Conservation (phyloP, 1,140 invertebrate genomes). For the Tachypleus tridentatus region DNA sequence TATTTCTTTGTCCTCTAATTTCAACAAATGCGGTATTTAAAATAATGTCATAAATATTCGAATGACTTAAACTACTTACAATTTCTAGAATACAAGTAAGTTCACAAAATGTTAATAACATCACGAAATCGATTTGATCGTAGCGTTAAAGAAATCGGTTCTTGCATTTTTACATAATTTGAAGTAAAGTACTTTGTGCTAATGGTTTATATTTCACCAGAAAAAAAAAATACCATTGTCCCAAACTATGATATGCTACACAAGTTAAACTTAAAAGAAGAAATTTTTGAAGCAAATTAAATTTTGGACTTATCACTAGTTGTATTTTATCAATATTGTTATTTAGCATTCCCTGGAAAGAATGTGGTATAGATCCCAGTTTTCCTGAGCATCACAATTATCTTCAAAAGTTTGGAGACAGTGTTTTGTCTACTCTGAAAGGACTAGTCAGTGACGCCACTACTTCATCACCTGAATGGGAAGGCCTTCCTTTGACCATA, state of each 20-base stretch:
- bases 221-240: too few relatives aligned
- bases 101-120: too few relatives aligned
- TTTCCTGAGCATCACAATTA: conserved; percentile 11
- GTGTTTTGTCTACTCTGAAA: conserved; percentile 7
- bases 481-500: conserved; percentile 5
- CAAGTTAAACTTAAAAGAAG: too few relatives aligned
- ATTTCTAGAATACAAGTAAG: too few relatives aligned
- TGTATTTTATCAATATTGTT: background rate
- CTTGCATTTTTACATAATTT: background rate
- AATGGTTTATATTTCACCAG: too few relatives aligned
- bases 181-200: too few relatives aligned
- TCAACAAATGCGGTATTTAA: too few relatives aligned
- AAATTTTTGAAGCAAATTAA: too few relatives aligned
- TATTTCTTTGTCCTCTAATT: too few relatives aligned
- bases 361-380: conserved; percentile 12
- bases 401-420: conserved; percentile 12
- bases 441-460: conserved; percentile 1
- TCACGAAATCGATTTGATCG: background rate
- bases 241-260: too few relatives aligned
- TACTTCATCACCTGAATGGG: conserved; percentile 8
- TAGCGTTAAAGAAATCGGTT: background rate
- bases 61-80: too few relatives aligned
- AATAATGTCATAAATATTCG: too few relatives aligned
- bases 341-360: conserved; percentile 14
- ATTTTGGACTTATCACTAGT: background rate